A percentile compares a stretch with the other conserved stretches of the same genome.
Conservation (phyloP, 1,140 invertebrate species). For the Berghia stephanieae region DNA sequence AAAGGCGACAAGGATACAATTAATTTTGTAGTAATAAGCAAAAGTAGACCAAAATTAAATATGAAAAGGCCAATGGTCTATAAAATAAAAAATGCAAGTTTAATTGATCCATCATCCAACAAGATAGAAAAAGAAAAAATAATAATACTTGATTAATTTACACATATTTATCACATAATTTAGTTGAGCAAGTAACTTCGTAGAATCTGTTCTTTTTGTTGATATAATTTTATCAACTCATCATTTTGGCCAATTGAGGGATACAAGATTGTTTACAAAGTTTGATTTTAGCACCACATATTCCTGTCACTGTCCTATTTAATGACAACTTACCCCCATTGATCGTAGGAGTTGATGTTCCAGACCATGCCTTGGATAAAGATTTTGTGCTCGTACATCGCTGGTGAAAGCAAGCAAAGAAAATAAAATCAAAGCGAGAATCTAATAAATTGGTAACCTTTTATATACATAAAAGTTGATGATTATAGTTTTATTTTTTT, state of each 20-base stretch:
- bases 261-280: not conserved
- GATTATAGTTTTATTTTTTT: no score
- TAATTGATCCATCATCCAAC: not conserved
- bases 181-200: not conserved
- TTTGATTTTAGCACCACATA: not conserved
- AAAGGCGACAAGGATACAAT: no score
- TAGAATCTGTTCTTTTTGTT: no score
- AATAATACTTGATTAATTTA: not conserved
- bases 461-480: no score
- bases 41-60: not conserved
- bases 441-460: no score
- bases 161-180: not conserved
- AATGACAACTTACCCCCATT: conserved; percentile 92
- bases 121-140: not conserved
- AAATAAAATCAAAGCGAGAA: not conserved
- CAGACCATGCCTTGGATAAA: conserved; percentile 98
- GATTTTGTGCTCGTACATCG: conserved; percentile 98
- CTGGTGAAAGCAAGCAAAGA: conserved; percentile 71
- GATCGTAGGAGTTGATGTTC: conserved; percentile 99
- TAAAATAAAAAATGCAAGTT: not conserved
- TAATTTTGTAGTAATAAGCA: not conserved
- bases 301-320: not conserved
- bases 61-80: not conserved
- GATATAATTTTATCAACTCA: no score
- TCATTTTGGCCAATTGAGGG: no score